Evolutionary conservation across 2,888 invertebrate species (phyloP).

Genomic region (Allacma fusca): DNA sequence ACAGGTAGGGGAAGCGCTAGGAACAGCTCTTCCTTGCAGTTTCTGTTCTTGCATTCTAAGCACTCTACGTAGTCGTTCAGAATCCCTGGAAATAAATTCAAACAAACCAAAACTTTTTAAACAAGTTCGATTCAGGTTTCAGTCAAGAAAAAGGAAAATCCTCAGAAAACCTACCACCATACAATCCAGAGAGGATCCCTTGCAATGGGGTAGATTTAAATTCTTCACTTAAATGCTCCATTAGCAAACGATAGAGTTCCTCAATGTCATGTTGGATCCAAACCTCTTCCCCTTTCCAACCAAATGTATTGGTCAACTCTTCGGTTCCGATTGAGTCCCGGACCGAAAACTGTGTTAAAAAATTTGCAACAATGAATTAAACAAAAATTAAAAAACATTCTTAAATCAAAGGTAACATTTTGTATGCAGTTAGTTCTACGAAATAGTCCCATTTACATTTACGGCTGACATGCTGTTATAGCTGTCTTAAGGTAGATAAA

Average conservation of each 20-base stretch:
- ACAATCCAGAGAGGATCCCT: conserved; percentile 81
- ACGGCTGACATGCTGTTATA: too few species aligned
- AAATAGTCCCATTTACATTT: too few species aligned
- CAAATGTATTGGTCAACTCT: conserved; percentile 85
- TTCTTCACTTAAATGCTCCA: conserved; percentile 85
- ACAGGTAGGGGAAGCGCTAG: conserved; percentile 87
- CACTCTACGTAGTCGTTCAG: conserved; percentile 91
- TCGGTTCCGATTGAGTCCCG: conserved; percentile 85
- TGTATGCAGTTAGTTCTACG: too few species aligned
- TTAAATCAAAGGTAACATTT: too few species aligned
- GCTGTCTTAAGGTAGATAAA: too few species aligned
- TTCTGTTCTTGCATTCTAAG: conserved; percentile 82
- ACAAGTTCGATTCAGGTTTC: too few species aligned
- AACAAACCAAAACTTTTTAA: too few species aligned
- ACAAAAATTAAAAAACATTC: background rate
- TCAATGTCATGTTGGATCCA: conserved; percentile 95
- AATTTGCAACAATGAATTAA: background rate
- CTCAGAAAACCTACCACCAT: conserved; percentile 67
- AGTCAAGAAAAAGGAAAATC: too few species aligned
- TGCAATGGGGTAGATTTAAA: conserved; percentile 83
- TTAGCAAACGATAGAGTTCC: conserved; percentile 88
- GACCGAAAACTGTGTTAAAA: conserved; percentile 73
- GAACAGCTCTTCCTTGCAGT: conserved; percentile 82
- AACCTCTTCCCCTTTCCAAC: conserved; percentile 87
- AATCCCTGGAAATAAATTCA: conserved; percentile 67